These are phyloP conservation scores for Champsocephalus gunnari DNA, from an alignment of 2,797 vertebrate species.

Conservation along the genomic window DNA sequence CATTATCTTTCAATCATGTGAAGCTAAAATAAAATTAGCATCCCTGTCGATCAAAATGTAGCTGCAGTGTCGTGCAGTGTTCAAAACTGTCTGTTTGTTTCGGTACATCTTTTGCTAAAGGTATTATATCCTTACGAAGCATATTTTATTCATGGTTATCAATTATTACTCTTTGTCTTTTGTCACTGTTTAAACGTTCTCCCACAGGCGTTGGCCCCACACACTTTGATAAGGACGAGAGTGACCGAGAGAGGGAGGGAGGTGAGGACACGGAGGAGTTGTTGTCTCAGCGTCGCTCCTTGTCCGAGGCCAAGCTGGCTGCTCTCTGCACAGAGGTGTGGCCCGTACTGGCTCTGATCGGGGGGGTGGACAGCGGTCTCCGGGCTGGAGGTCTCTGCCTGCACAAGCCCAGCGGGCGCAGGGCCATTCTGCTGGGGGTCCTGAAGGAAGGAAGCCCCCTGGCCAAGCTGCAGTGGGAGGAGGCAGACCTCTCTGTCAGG, in stretches of 20 bases:
- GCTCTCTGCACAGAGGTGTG: constrained; percentile 85
- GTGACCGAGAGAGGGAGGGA: constrained; percentile 33
- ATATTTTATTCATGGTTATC: not conserved
- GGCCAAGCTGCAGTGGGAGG: constrained; percentile 89
- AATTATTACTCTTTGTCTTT: constrained; percentile 3
- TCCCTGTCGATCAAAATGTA: not conserved
- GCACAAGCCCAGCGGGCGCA: constrained; percentile 83
- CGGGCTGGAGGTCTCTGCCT: constrained; percentile 84
- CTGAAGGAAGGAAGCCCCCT: constrained; percentile 85
- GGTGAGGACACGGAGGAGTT: constrained; percentile 55
- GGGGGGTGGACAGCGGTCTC: constrained; percentile 87
- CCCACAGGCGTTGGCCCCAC: constrained; percentile 59
- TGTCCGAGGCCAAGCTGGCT: constrained; percentile 83
- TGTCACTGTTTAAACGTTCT: constrained; percentile 12
- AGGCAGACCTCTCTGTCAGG: constrained; percentile 86
- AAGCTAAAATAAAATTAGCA: not conserved
- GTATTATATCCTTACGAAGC: not conserved
- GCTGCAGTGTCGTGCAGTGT: not conserved
- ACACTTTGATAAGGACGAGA: constrained; percentile 67
- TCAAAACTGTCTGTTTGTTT: constrained; percentile 13
- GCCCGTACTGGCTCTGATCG: constrained; percentile 87
- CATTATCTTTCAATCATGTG: constrained; percentile 18
- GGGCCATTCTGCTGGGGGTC: constrained; percentile 85
- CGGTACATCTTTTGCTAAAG: not conserved
- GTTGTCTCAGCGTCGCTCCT: constrained; percentile 54